phyloP scores from a whole-genome alignment of 2,797 vertebrate genomes.

The Morelia viridis region DNA sequence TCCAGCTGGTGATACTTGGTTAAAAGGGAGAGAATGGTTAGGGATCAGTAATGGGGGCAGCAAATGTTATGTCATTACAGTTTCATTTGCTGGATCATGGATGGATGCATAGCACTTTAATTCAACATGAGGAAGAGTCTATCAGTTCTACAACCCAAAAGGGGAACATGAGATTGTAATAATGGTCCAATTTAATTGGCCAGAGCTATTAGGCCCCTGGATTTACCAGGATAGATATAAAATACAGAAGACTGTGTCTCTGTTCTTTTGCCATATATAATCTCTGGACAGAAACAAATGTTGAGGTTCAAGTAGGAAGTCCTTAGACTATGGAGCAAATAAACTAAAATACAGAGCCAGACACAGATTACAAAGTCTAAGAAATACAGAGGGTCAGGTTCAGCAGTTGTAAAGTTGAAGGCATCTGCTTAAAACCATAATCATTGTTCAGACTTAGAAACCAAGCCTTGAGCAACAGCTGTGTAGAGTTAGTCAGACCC shows the following conservation, averaged over 20 bases:
- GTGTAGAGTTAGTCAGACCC: background rate
- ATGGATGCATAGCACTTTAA: background rate
- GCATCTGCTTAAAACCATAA: background rate
- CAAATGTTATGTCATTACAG: background rate
- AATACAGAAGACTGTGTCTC: background rate
- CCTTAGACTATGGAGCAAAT: background rate
- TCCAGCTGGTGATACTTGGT: background rate
- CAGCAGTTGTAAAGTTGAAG: background rate
- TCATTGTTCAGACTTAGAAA: background rate
- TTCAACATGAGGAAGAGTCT: background rate
- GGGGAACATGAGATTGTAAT: background rate
- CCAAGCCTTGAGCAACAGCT: background rate
- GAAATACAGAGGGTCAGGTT: background rate
- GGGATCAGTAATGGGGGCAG: background rate
- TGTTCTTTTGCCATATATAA: background rate
- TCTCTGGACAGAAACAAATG: background rate
- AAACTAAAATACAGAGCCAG: background rate
- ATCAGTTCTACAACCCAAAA: background rate
- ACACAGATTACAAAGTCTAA: background rate
- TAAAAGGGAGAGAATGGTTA: background rate
- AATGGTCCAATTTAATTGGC: background rate
- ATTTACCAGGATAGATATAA: background rate
- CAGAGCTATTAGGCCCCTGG: background rate
- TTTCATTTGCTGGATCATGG: background rate
- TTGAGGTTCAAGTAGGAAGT: background rate